Base-by-base conservation (phyloP, 2,113 vertebrate species). In the Scalopus aquaticus region DNA sequence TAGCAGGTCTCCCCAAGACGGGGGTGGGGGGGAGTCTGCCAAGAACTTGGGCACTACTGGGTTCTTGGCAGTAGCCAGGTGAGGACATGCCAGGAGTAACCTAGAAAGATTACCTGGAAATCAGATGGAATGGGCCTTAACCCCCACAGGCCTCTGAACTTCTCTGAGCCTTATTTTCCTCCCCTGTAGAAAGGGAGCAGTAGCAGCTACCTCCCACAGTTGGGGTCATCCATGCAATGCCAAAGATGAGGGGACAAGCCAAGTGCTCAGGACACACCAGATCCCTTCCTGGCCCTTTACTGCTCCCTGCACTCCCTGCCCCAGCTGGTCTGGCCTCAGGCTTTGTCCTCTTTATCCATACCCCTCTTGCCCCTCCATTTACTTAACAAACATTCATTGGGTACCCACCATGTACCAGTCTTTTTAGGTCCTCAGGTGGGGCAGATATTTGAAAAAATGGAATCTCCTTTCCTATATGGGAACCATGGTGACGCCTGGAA, bases 61-160 rank as follows among this genome's bases (percentile, higher is more conserved):
- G 26, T 81, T 93, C 87, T 96, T 93, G 93, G 90, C 88, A 96
- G 77, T 94, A 79, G 58, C 82, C 83, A 78, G 64, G 12, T 89
- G 79, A 96, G 64, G 39, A 69, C 60, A 32, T 79, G 51, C 69
- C 91, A 93, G 80, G 42, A 91, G 88, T 78, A 74, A 89, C 42
- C 82, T 74, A 72, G 95, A 94, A 96, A 96, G 78, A 65, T 70
- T 3, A 20, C 82, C 91, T 84, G 81, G 67, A 65, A 88, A 73
- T 44, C 54, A 73, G 69, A 83, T 49, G 54, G 79, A 92, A 84
- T 16, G 8, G 73, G 4, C 56, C 83, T 44, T 64, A n/a, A 73
- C 24, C 19, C 60, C 72, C 35, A 26, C 42, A 49, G 9, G n/a
- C 80, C 44, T n/a, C 15, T 22, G 44, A 62, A 17, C 17, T 2